These are phyloP conservation scores for Nothobranchius furzeri DNA, from an alignment of 2,113 vertebrate species.

Conservation along the genomic window DNA sequence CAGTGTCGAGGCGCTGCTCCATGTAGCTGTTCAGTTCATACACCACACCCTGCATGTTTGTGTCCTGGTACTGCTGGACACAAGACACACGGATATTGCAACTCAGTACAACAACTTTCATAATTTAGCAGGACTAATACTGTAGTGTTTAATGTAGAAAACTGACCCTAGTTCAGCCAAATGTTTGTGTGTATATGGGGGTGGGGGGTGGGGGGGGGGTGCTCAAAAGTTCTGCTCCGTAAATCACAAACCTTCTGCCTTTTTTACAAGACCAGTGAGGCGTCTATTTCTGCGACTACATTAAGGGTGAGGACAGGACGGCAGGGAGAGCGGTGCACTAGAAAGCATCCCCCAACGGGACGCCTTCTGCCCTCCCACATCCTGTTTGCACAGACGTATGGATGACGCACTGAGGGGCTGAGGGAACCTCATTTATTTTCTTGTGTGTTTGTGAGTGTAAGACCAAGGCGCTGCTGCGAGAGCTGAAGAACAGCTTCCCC, in stretches of 20 bases:
- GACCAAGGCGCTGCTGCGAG: slow-evolving; percentile 16
- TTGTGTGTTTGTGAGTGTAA: slow-evolving; percentile 37
- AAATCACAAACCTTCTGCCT: slow-evolving; percentile 61
- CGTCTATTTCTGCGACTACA: slow-evolving; percentile 64
- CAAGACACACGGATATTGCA: slow-evolving; percentile 62
- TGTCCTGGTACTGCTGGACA: slow-evolving; percentile 92
- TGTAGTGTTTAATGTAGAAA: slow-evolving; percentile 8
- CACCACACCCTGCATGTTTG: slow-evolving; percentile 96
- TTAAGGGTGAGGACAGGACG: slow-evolving; percentile 60
- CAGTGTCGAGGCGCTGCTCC: slow-evolving; percentile 92
- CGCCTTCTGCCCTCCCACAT: slow-evolving; percentile 64
- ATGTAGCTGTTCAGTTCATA: slow-evolving; percentile 97
- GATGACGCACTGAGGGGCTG: slow-evolving; percentile 70
- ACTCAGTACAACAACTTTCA: slow-evolving; percentile 32
- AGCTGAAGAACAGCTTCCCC: slow-evolving; percentile 15
- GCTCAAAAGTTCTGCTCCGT: slow-evolving; percentile 43
- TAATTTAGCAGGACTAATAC: slow-evolving; percentile 11
- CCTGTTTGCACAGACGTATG: slow-evolving; percentile 75
- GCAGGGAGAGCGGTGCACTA: slow-evolving; percentile 54
- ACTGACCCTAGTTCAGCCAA: background rate
- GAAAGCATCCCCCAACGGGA: slow-evolving; percentile 59
- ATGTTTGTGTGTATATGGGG: background rate
- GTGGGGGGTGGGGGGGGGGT: background rate
- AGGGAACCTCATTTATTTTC: slow-evolving; percentile 44
- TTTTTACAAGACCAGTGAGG: slow-evolving; percentile 45